Percentiles rank a stretch among this genome's conserved stretches.
Conservation (phyloP, 2,797 vertebrate species). For the Odontamblyopus rebecca region DNA sequence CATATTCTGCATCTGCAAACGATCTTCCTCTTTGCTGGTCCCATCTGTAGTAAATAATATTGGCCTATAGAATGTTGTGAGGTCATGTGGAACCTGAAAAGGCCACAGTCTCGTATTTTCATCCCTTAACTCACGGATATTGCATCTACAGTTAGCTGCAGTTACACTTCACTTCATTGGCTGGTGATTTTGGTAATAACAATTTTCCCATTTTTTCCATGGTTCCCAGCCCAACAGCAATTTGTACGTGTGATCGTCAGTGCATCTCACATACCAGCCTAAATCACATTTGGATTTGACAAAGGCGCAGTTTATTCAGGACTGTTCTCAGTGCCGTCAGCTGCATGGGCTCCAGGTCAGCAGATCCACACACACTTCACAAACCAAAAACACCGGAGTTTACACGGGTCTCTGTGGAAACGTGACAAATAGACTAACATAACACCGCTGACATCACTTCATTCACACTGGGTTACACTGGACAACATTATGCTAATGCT, state of each 20-base stretch:
- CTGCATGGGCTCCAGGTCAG: constrained; percentile 50
- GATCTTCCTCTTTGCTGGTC: too few relatives aligned
- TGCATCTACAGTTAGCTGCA: not conserved
- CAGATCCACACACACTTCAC: constrained; percentile 39
- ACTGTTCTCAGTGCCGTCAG: constrained; percentile 47
- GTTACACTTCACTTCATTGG: not conserved
- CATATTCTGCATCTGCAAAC: too few relatives aligned
- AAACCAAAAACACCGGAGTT: not conserved
- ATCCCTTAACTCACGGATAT: too few relatives aligned
- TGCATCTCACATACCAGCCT: constrained; percentile 59
- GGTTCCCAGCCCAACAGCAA: constrained; percentile 37
- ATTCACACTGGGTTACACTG: not conserved
- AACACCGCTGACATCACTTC: not conserved
- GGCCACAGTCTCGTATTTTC: not conserved
- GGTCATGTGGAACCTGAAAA: too few relatives aligned
- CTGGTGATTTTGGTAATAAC: not conserved
- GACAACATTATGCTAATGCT: not conserved
- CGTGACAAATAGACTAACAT: not conserved
- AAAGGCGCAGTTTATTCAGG: constrained; percentile 55
- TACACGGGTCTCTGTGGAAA: not conserved
- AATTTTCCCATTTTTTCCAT: constrained; percentile 36
- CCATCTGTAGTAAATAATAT: too few relatives aligned
- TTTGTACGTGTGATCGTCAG: constrained; percentile 40
- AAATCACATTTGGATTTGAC: constrained; percentile 73
- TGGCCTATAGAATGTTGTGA: too few relatives aligned